phyloP scores from a whole-genome alignment of 2,113 vertebrate species.

The Pseudolaguvia tuberculata region DNA sequence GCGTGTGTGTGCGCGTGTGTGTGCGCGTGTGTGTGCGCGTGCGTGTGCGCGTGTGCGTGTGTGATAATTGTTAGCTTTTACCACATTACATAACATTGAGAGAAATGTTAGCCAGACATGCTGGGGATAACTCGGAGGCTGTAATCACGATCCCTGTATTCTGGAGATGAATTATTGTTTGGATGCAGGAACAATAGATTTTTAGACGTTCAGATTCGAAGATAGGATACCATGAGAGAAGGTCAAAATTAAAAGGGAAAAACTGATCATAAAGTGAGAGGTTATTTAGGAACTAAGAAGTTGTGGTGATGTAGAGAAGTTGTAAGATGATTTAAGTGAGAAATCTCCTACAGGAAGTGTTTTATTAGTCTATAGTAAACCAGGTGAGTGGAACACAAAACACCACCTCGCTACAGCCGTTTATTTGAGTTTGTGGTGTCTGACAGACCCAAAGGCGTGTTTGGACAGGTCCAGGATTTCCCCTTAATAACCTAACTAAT shows the following conservation, averaged over 20 bases:
- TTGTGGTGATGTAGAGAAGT: neutral
- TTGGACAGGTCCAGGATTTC: neutral
- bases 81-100: too few relatives aligned
- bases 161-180: neutral
- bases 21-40: too few relatives aligned
- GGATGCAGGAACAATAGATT: neutral
- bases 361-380: neutral
- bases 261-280: neutral
- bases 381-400: neutral
- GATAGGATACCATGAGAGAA: neutral
- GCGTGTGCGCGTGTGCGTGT: too few relatives aligned
- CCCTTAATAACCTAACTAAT: too few relatives aligned
- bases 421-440: neutral
- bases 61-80: too few relatives aligned
- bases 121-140: neutral
- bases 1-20: too few relatives aligned
- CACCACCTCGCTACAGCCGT: too few relatives aligned
- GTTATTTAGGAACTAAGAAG: neutral
- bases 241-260: neutral
- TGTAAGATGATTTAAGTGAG: neutral
- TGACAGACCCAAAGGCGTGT: conserved; percentile 2
- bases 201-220: neutral
- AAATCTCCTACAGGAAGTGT: neutral
- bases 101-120: too few relatives aligned
- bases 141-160: neutral